phyloP scores from a whole-genome alignment of 2,113 vertebrate genomes.

The Bungarus multicinctus region DNA sequence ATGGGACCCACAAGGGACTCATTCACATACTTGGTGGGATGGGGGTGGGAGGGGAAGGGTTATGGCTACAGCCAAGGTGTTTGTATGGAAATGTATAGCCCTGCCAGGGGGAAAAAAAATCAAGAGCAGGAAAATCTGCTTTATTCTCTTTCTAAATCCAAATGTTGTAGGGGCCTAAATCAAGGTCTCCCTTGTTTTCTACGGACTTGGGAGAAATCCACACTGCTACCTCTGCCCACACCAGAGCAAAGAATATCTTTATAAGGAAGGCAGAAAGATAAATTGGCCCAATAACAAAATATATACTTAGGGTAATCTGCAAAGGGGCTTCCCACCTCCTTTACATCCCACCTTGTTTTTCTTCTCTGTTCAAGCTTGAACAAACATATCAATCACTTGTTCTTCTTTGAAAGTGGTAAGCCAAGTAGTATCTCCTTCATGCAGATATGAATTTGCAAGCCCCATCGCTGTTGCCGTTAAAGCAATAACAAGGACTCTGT shows the following conservation, averaged over 20 bases:
- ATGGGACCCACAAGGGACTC: neutral
- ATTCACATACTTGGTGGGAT: neutral
- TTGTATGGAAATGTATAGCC: neutral
- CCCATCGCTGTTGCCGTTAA: neutral
- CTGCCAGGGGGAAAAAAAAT: neutral
- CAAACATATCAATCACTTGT: neutral
- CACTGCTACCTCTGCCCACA: neutral
- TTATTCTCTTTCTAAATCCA: neutral
- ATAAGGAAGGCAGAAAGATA: neutral
- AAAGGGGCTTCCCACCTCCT: neutral
- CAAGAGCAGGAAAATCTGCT: neutral
- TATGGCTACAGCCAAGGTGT: neutral
- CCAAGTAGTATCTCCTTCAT: neutral
- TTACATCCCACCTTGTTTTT: neutral
- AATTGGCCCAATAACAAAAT: neutral
- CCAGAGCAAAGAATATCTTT: neutral
- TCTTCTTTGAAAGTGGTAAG: neutral
- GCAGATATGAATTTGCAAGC: neutral
- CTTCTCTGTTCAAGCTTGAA: neutral
- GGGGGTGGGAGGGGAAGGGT: no score
- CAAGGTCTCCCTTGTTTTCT: neutral
- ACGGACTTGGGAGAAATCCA: neutral
- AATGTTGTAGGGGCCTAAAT: neutral
- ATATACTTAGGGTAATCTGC: no score
- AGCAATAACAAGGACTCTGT: neutral